Conservation (phyloP, 1,140 invertebrate genomes). For the Drosophila erecta region DNA sequence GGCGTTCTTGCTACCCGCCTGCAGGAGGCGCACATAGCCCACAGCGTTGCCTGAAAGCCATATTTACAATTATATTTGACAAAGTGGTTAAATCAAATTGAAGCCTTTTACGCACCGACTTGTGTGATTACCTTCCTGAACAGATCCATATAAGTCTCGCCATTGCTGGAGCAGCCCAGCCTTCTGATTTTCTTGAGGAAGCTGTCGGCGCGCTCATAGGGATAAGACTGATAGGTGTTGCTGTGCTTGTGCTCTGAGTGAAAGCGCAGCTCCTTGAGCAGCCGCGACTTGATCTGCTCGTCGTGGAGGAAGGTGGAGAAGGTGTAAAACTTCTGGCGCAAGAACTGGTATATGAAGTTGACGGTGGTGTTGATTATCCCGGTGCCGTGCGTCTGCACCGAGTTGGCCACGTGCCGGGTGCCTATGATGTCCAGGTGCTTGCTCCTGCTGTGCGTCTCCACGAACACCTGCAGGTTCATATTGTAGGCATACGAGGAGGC, state of each 20-base stretch:
- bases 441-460: conserved; percentile 95
- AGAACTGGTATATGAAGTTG: conserved; percentile 98
- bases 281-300: conserved; percentile 98
- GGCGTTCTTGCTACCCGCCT: conserved; percentile 96
- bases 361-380: conserved; percentile 99
- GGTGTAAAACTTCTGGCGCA: conserved; percentile 96
- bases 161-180: conserved; percentile 93
- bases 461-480: conserved; percentile 98
- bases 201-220: conserved; percentile 96
- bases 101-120: conserved; percentile 88
- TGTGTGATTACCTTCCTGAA: conserved; percentile 96
- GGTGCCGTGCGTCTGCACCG: conserved; percentile 98
- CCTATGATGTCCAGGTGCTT: conserved; percentile 98
- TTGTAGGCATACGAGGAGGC: conserved; percentile 98
- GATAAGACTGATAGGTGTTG: conserved; percentile 87
- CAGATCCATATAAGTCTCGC: conserved; percentile 95
- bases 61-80: no score
- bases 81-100: no score
- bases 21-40: conserved; percentile 97
- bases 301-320: conserved; percentile 99
- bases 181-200: conserved; percentile 97
- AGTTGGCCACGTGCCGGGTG: conserved; percentile 98
- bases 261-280: conserved; percentile 94
- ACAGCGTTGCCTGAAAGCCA: conserved; percentile 92
- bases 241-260: conserved; percentile 87